Conservation (phyloP, 2,888 invertebrate species). For the Emmelina monodactyla region DNA sequence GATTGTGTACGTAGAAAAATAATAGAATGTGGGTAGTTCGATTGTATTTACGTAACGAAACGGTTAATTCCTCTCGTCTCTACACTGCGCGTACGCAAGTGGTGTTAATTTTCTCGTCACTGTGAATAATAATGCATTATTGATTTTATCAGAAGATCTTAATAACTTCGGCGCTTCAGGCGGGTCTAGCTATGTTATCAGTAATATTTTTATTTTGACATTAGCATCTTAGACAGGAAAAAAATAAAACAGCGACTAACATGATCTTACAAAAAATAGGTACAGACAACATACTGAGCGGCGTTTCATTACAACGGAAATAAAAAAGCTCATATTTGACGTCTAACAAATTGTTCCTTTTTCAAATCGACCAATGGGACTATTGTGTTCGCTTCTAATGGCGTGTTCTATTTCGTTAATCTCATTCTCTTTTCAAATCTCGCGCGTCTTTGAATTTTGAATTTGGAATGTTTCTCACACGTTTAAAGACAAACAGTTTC, state of each 20-base stretch:
- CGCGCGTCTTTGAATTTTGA: constrained; percentile 60
- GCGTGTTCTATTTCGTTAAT: constrained; percentile 64
- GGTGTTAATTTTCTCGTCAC: constrained; percentile 30
- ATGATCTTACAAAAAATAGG: constrained; percentile 51
- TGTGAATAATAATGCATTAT: constrained; percentile 41
- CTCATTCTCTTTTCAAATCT: constrained; percentile 66
- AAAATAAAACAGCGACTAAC: constrained; percentile 52
- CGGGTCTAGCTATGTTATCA: constrained; percentile 35
- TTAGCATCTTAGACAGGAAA: constrained; percentile 46
- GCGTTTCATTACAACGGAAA: constrained; percentile 58
- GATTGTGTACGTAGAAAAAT: constrained; percentile 32
- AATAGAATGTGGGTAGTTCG: constrained; percentile 17
- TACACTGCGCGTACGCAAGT: no score
- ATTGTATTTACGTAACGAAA: background rate
- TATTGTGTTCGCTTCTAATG: constrained; percentile 63
- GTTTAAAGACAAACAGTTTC: constrained; percentile 46
- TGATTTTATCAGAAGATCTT: constrained; percentile 27
- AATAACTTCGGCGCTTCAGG: constrained; percentile 52
- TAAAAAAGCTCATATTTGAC: constrained; percentile 64
- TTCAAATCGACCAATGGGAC: constrained; percentile 66
- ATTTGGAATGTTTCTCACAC: constrained; percentile 66
- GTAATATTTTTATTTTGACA: constrained; percentile 52
- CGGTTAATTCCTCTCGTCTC: background rate
- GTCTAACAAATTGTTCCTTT: constrained; percentile 68
- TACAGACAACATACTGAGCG: constrained; percentile 52